Evolutionary conservation across 1,140 invertebrate genomes (phyloP).

Genomic region (Monomorium pharaonis): DNA sequence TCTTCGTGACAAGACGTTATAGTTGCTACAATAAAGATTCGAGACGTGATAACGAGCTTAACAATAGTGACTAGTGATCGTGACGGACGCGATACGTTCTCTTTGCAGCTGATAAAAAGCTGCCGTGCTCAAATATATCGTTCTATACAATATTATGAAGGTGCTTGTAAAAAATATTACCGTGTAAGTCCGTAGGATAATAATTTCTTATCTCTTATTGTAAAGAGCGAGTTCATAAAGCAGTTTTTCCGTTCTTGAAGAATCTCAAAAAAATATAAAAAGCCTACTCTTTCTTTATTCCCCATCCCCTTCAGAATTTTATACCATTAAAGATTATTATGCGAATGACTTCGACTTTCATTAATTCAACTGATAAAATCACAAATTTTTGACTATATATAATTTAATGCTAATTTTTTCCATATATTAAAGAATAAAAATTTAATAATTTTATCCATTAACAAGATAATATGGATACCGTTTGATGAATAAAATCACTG

Average conservation of each 20-base stretch:
- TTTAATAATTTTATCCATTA: not conserved
- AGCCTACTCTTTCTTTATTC: not conserved
- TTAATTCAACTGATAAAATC: not conserved
- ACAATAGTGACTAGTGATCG: not conserved
- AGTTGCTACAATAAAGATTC: not conserved
- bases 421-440: not conserved
- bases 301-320: not conserved
- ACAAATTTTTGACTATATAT: not conserved
- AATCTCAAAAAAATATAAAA: not conserved
- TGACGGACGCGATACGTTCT: slow-evolving; percentile 19
- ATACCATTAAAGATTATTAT: not conserved
- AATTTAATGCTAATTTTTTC: not conserved
- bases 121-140: slow-evolving; percentile 31
- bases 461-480: not conserved
- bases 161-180: slow-evolving; percentile 26
- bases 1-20: not conserved
- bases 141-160: slow-evolving; percentile 1
- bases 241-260: not conserved
- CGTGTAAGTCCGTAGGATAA: slow-evolving; percentile 13
- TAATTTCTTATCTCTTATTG: not conserved
- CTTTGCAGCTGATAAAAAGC: slow-evolving; percentile 11
- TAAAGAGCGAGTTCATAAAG: slow-evolving; percentile 14
- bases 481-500: not conserved
- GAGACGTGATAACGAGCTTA: slow-evolving; percentile 35
- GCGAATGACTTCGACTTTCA: not conserved